Base-by-base conservation (phyloP, 1,140 invertebrate genomes). In the Wasmannia auropunctata region DNA sequence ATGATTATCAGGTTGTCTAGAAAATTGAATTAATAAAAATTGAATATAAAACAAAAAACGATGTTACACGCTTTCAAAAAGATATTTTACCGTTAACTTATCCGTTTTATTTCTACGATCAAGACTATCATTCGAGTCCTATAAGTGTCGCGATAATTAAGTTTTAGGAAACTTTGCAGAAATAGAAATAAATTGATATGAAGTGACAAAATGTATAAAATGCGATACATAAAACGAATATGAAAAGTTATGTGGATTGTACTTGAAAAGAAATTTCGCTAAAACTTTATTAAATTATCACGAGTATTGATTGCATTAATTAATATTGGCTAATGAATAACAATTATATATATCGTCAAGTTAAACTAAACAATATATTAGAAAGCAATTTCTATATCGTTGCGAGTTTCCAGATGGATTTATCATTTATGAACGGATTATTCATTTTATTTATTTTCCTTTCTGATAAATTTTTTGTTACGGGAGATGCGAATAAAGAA, bases 401-500 rank as follows among this genome's bases (percentile, higher is more conserved):
- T 11, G 2, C 6, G 65, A 34, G 19, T 84, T 28, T 49, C 43
- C 2, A 58, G 6, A 19, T 37, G 10, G 14, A n/a, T n/a, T n/a
- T n/a, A n/a, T n/a, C n/a, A n/a, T n/a, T n/a, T n/a, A n/a, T n/a
- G n/a, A n/a, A n/a, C n/a, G n/a, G n/a, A n/a, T n/a, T 84, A 34
- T 34, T 19, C n/a, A 70, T 51, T 22, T 54, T 7, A 22, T 54
- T 10, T 54, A 4, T 19, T 22, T 40, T 16, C n/a, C n/a, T 62
- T n/a, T 51, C 25, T 8, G 22, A 54, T n/a, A 60, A 56, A 89
- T 81, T 67, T 56, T 31, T 58, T 28, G 22, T 58, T 75, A 22
- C 49, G 25, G 31, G 22, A 65, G 60, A 86, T 62, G 62, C 70
- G 80, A 86, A 91, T 81, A 91, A 91, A 91, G 88, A 88, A 76